These are phyloP conservation scores for Lysiphlebus fabarum DNA, from an alignment of 1,140 invertebrate species.

Conservation along the genomic window DNA sequence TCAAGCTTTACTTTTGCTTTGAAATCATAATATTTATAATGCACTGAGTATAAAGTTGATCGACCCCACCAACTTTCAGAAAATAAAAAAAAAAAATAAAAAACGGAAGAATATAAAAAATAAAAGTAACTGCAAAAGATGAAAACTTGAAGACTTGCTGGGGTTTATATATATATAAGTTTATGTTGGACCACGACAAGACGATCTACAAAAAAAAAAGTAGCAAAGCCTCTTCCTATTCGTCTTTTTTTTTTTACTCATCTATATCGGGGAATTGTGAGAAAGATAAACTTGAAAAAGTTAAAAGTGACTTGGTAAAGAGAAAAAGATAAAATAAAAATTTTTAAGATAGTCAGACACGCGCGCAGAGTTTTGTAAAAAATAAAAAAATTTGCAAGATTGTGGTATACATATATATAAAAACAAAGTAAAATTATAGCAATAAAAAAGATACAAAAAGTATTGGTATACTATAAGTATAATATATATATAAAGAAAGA, in stretches of 20 bases:
- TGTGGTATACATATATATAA: slow-evolving; percentile 9
- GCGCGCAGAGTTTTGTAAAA: too few species aligned
- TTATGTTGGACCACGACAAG: slow-evolving; percentile 25
- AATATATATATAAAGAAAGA: slow-evolving; percentile 3
- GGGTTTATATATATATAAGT: slow-evolving; percentile 23
- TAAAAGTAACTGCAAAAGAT: too few species aligned
- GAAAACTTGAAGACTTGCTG: slow-evolving; percentile 19
- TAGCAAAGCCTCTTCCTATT: slow-evolving; percentile 19
- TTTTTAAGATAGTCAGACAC: too few species aligned
- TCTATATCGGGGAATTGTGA: slow-evolving; percentile 18
- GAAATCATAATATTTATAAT: slow-evolving; percentile 43
- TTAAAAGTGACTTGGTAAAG: slow-evolving; percentile 37
- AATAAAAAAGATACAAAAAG: slow-evolving; percentile 9
- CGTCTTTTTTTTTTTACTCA: background rate
- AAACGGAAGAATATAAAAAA: slow-evolving; percentile 14
- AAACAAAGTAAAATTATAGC: slow-evolving; percentile 11
- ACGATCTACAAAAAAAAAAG: slow-evolving; percentile 21
- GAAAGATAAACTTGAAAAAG: slow-evolving; percentile 45
- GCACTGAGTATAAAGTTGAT: slow-evolving; percentile 36
- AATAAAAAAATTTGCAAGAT: too few species aligned
- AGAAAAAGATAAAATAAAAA: slow-evolving; percentile 9
- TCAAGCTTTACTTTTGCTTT: background rate
- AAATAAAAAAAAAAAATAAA: background rate
- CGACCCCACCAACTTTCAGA: background rate
- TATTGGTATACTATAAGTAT: slow-evolving; percentile 6